Evolutionary conservation across 2,888 invertebrate species (phyloP).

Genomic region (Pseudococcus jackbeardsleyi): DNA sequence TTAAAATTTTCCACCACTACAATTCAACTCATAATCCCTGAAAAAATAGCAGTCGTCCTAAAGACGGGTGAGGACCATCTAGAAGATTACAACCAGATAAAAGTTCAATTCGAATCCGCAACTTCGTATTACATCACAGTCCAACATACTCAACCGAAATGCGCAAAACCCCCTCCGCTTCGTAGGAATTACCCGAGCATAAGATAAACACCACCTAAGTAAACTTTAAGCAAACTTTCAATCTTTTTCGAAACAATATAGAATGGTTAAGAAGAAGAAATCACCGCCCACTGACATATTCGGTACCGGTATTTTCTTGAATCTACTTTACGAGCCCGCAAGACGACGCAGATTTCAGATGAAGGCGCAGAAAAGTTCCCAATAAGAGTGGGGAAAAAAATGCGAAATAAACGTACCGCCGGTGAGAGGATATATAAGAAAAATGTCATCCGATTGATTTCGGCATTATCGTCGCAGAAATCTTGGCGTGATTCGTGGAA

Average conservation of each 20-base stretch:
- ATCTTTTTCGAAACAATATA: slow-evolving; percentile 18
- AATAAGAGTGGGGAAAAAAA: neutral
- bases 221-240: slow-evolving; percentile 25
- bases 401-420: slow-evolving; percentile 3
- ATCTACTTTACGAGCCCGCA: neutral
- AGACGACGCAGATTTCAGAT: neutral
- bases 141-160: too few species aligned
- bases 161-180: neutral
- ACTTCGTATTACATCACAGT: neutral
- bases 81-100: neutral
- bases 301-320: neutral
- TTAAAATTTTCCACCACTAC: too few species aligned
- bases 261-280: neutral
- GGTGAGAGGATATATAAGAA: neutral
- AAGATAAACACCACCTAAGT: slow-evolving; percentile 3
- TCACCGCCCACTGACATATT: slow-evolving; percentile 3
- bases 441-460: slow-evolving; percentile 17
- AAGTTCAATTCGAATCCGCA: neutral
- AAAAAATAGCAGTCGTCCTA: too few species aligned
- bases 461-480: slow-evolving; percentile 1
- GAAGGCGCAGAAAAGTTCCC: neutral
- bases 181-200: neutral
- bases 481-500: neutral
- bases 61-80: too few species aligned
- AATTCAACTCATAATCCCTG: too few species aligned